Conservation (phyloP, 2,797 vertebrate genomes). For the Cynopterus sphinx region DNA sequence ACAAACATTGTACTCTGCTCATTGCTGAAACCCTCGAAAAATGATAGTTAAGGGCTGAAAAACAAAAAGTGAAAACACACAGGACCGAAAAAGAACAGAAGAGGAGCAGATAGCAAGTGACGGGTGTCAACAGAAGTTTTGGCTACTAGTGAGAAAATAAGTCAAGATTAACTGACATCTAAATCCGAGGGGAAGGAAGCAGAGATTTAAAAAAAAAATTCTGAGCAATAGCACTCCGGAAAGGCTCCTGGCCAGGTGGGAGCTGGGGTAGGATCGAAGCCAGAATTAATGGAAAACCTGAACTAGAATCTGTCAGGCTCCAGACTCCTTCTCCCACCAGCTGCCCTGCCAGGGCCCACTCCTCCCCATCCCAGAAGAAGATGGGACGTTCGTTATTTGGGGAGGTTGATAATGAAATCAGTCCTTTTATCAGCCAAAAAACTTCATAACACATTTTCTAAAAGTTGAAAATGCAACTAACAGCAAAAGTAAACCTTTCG, state of each 20-base stretch:
- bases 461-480: not conserved
- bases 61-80: not conserved
- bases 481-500: not conserved
- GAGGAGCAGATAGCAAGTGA: not conserved
- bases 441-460: not conserved
- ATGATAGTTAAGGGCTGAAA: constrained; percentile 17
- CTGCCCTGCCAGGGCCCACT: not conserved
- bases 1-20: not conserved
- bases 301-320: not conserved
- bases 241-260: not conserved
- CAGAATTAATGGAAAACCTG: not conserved
- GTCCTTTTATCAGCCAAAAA: not conserved
- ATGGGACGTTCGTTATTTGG: not conserved
- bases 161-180: not conserved
- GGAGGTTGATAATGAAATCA: not conserved
- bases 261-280: not conserved
- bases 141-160: not conserved
- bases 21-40: constrained; percentile 13
- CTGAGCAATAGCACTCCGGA: too few species aligned
- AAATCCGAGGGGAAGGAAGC: not conserved
- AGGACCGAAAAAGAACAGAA: not conserved
- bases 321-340: not conserved
- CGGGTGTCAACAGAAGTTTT: not conserved
- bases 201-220: not conserved
- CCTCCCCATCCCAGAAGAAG: not conserved